Percentiles rank a stretch among this genome's conserved stretches.
phyloP scores from a whole-genome alignment of 2,797 vertebrate species.

The Heliangelus exortis region DNA sequence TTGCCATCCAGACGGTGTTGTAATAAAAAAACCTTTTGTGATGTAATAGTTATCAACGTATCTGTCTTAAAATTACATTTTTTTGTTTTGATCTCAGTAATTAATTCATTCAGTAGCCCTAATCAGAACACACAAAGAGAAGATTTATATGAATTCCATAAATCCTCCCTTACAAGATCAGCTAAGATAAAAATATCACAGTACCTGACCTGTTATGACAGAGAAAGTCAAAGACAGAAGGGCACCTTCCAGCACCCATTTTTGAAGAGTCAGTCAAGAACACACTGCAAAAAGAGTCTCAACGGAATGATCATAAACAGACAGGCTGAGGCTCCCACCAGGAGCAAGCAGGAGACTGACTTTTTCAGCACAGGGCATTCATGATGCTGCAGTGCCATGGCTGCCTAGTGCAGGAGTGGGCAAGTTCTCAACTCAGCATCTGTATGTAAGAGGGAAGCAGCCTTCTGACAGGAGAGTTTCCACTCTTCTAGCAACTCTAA shows the following conservation, averaged over 20 bases:
- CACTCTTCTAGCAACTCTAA: not conserved
- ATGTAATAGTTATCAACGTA: not conserved
- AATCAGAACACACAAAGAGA: not conserved
- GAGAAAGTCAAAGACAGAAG: not conserved
- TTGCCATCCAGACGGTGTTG: not conserved
- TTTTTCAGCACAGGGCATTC: not conserved
- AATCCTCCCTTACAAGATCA: not conserved
- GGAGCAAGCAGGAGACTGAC: accelerated
- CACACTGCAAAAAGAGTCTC: not conserved
- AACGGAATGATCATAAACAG: not conserved
- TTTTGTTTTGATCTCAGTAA: not conserved
- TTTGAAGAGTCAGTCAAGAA: not conserved
- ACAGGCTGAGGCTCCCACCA: accelerated
- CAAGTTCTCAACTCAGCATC: accelerated
- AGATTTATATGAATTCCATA: not conserved
- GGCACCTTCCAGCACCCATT: not conserved
- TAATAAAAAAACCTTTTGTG: not conserved
- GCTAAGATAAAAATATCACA: not conserved
- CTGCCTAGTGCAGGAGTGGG: accelerated
- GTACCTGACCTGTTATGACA: not conserved
- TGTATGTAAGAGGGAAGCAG: not conserved
- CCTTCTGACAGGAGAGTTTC: not conserved
- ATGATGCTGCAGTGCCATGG: accelerated
- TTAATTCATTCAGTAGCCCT: not conserved
- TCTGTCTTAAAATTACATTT: not conserved